Percentiles rank a stretch among this genome's conserved stretches.
Conservation (phyloP, 2,797 vertebrate species). For the Coregonus sp. region DNA sequence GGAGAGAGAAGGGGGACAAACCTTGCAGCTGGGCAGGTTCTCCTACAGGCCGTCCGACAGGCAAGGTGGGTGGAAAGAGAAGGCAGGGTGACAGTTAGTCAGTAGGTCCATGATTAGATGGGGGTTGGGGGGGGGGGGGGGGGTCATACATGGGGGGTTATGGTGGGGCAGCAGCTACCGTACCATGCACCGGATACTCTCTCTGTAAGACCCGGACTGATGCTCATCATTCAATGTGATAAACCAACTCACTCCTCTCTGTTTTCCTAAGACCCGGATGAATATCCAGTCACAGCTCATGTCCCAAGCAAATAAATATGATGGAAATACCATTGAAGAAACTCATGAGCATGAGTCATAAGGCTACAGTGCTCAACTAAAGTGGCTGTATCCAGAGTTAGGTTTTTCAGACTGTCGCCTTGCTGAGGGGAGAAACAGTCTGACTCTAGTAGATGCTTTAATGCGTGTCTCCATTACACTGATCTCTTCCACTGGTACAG, state of each 20-base stretch:
- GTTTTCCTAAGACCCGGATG: not conserved
- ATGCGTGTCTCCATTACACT: not conserved
- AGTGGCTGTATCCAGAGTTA: not conserved
- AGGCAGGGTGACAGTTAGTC: slow-evolving; percentile 68
- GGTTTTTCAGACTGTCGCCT: not conserved
- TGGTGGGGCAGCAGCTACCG: slow-evolving; percentile 3
- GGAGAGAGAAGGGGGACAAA: slow-evolving; percentile 82
- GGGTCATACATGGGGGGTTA: slow-evolving; percentile 20
- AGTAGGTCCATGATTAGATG: slow-evolving; percentile 27
- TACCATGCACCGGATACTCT: slow-evolving; percentile 16
- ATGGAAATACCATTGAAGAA: not conserved
- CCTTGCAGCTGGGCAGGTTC: slow-evolving; percentile 81
- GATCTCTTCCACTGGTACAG: not conserved
- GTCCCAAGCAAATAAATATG: not conserved
- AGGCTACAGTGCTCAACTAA: not conserved
- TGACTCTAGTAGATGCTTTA: not conserved
- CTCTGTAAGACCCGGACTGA: not conserved
- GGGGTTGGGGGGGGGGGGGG: slow-evolving; percentile 6
- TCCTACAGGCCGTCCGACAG: slow-evolving; percentile 77
- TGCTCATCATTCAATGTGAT: not conserved
- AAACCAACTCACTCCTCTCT: not conserved
- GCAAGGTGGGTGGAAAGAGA: slow-evolving; percentile 70
- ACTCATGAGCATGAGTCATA: not conserved
- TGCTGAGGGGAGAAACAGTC: not conserved
- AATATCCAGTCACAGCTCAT: not conserved